A percentile compares a stretch with the other conserved stretches of the same genome.
These are phyloP conservation scores for Pelochelys cantorii DNA, from an alignment of 2,797 vertebrate species.

Conservation along the genomic window DNA sequence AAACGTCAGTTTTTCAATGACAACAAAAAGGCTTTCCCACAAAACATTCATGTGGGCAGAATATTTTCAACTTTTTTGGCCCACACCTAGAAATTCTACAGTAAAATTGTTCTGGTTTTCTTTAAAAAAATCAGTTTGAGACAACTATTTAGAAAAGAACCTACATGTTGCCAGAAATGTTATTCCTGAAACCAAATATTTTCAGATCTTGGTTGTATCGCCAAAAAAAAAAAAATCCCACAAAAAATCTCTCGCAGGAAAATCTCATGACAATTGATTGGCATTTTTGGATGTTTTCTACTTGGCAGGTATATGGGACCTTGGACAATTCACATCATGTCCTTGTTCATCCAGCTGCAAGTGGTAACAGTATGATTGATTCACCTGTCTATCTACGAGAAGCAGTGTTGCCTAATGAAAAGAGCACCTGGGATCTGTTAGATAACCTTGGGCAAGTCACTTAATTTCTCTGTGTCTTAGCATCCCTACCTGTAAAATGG, in stretches of 20 bases:
- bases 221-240: too few relatives aligned
- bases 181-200: neutral
- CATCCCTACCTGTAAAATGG: neutral
- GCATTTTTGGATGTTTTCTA: neutral
- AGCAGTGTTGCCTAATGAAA: neutral
- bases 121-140: neutral
- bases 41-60: neutral
- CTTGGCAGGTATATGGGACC: neutral
- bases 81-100: neutral
- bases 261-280: neutral
- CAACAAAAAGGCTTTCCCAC: too few relatives aligned
- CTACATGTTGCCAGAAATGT: neutral
- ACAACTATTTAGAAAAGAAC: neutral
- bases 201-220: neutral
- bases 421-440: neutral
- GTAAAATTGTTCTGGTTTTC: neutral
- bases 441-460: neutral
- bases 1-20: neutral
- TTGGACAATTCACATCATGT: neutral
- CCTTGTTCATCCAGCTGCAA: neutral
- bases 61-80: neutral
- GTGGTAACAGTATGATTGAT: neutral
- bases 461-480: neutral
- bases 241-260: neutral
- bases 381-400: neutral